Evolutionary conservation across 2,113 vertebrate species (phyloP).

Genomic region (Centropus unirufus): DNA sequence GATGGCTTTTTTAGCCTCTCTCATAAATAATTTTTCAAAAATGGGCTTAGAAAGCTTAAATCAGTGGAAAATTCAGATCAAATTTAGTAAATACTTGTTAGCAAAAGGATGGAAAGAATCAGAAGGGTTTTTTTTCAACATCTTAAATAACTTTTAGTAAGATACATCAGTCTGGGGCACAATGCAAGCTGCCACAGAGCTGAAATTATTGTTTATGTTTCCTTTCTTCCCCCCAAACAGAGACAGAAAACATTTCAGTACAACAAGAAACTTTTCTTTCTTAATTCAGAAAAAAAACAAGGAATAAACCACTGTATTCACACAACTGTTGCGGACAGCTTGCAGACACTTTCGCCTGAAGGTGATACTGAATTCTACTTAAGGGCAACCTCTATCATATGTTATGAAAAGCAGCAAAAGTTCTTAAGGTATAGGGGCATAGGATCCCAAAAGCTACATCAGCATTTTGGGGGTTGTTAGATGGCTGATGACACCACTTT

Average conservation of each 20-base stretch:
- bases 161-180: neutral
- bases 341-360: too few species aligned
- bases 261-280: neutral
- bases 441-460: neutral
- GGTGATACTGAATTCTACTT: neutral
- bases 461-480: neutral
- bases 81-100: neutral
- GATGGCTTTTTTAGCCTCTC: neutral
- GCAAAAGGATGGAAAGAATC: neutral
- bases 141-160: neutral
- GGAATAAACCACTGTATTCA: neutral
- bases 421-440: rapidly evolving
- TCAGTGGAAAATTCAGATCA: neutral
- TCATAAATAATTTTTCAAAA: neutral
- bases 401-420: neutral
- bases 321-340: too few species aligned
- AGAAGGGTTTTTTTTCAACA: neutral
- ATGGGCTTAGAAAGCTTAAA: neutral
- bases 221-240: neutral
- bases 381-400: neutral
- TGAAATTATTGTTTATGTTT: neutral
- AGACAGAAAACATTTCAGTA: neutral
- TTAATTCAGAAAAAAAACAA: neutral
- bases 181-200: neutral
- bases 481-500: neutral